Conservation (phyloP, 2,888 invertebrate genomes). For the Netelia fuscicornis region DNA sequence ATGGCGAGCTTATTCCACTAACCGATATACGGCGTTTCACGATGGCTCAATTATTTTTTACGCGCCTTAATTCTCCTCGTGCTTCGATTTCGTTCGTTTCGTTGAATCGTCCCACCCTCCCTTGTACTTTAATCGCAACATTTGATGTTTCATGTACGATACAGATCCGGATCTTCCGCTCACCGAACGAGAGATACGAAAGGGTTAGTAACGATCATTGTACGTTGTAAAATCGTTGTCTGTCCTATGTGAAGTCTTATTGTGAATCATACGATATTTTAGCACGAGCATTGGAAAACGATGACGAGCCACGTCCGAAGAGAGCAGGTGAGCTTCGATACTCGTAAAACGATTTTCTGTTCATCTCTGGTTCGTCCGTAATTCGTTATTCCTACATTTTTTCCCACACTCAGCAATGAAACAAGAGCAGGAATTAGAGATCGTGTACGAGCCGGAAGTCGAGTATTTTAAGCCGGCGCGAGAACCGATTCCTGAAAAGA, state of each 20-base stretch:
- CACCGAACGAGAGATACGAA: conserved; percentile 82
- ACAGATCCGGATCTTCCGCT: conserved; percentile 78
- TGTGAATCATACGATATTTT: conserved; percentile 73
- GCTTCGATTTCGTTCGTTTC: conserved; percentile 27
- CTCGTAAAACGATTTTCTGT: conserved; percentile 4
- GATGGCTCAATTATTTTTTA: conserved; percentile 30
- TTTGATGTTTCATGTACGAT: conserved; percentile 74
- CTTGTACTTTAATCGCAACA: conserved; percentile 31
- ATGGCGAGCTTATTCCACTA: conserved; percentile 45
- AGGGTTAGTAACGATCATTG: conserved; percentile 78
- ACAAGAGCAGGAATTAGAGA: conserved; percentile 62
- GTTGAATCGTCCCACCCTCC: not conserved
- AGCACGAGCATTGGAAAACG: conserved; percentile 79
- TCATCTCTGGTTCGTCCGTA: conserved; percentile 23
- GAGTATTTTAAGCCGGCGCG: not conserved
- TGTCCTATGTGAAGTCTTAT: conserved; percentile 29
- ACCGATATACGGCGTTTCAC: conserved; percentile 33
- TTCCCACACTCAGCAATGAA: conserved; percentile 57
- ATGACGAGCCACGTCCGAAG: conserved; percentile 60
- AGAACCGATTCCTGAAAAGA: conserved; percentile 20
- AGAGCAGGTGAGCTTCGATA: conserved; percentile 63
- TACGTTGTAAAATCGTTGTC: not conserved
- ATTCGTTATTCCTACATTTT: conserved; percentile 35
- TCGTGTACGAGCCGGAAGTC: conserved; percentile 35
- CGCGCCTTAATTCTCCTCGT: conserved; percentile 53